A percentile compares a stretch with the other conserved stretches of the same genome.
Evolutionary conservation across 2,113 vertebrate species (phyloP).

Genomic region (Microtus oregoni): DNA sequence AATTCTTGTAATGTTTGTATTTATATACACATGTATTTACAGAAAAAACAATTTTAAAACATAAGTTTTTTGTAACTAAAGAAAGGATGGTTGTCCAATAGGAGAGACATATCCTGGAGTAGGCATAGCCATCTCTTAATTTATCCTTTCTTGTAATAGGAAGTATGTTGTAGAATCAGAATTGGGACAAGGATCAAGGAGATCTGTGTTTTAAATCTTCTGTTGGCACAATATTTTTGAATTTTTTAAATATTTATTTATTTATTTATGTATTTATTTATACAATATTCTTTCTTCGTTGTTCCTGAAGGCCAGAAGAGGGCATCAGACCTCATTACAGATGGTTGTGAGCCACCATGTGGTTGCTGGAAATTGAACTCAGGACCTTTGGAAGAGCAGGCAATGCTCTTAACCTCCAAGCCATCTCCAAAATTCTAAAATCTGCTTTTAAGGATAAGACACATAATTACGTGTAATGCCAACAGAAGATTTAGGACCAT

Average conservation of each 20-base stretch:
- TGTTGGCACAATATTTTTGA: no score
- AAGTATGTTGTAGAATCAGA: not conserved
- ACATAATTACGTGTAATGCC: not conserved
- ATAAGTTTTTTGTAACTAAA: not conserved
- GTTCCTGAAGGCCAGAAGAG: no score
- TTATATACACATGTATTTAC: not conserved
- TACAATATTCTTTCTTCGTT: no score
- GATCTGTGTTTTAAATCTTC: not conserved
- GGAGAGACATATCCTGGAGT: not conserved
- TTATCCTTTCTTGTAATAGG: not conserved
- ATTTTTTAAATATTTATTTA: no score
- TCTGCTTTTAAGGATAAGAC: no score
- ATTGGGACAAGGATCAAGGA: not conserved
- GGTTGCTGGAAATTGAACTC: no score
- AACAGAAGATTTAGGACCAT: not conserved
- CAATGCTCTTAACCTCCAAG: no score
- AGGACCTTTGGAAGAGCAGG: no score
- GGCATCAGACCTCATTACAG: no score
- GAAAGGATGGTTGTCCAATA: not conserved
- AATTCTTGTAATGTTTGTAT: not conserved
- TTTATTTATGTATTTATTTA: no score
- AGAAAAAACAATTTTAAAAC: not conserved
- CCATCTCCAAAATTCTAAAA: no score
- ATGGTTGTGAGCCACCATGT: no score
- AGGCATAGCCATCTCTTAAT: not conserved